Conservation (phyloP, 2,113 vertebrate genomes). For the Taxidea taxus region DNA sequence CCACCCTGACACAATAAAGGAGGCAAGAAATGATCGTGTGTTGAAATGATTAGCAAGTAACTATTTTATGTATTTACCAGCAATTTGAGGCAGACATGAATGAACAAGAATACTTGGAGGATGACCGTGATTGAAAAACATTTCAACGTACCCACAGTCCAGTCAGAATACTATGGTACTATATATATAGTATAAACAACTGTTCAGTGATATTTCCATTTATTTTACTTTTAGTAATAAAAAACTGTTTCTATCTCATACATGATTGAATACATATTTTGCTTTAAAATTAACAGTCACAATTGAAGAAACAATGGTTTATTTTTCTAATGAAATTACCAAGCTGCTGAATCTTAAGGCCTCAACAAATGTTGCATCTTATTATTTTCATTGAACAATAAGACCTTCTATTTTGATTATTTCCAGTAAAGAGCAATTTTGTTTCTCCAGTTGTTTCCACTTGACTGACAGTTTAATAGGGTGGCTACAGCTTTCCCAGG, state of each 20-base stretch:
- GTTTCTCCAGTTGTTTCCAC: conserved; percentile 58
- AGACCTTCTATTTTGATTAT: conserved; percentile 53
- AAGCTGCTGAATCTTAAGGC: conserved; percentile 58
- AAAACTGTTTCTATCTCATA: conserved; percentile 68
- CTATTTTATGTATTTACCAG: conserved; percentile 64
- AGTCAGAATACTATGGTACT: background rate
- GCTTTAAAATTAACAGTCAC: conserved; percentile 72
- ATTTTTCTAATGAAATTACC: conserved; percentile 67
- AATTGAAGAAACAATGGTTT: conserved; percentile 69
- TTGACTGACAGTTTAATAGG: conserved; percentile 45
- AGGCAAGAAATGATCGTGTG: background rate
- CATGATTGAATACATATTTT: conserved; percentile 73
- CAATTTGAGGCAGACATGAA: conserved; percentile 63
- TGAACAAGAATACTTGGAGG: conserved; percentile 10
- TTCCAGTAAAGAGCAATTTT: conserved; percentile 57
- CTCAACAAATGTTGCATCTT: conserved; percentile 46
- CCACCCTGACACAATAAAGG: background rate
- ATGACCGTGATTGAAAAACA: conserved; percentile 51
- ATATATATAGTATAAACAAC: conserved; percentile 53
- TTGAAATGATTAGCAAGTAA: conserved; percentile 41
- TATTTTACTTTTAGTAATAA: conserved; percentile 81
- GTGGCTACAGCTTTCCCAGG: conserved; percentile 23
- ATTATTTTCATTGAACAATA: conserved; percentile 35
- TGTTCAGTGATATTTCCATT: conserved; percentile 63
- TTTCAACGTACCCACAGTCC: conserved; percentile 35